Evolutionary conservation across 2,113 vertebrate genomes (phyloP).

Genomic region (Burhinus oedicnemus): DNA sequence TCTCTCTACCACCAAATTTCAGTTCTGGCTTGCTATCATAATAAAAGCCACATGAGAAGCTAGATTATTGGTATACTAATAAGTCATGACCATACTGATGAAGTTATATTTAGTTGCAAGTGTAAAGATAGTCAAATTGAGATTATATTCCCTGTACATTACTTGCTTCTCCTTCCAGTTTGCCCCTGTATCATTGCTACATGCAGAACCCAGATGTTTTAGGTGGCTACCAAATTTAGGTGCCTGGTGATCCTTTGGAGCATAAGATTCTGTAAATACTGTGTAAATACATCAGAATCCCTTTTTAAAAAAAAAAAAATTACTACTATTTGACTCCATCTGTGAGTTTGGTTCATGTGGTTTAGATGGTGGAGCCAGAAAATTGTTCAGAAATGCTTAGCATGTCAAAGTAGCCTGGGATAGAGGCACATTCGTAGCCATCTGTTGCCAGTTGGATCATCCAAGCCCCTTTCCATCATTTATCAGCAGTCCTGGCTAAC

Average conservation of each 20-base stretch:
- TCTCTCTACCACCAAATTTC: neutral
- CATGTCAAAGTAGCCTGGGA: neutral
- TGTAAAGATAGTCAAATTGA: neutral
- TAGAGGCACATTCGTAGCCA: neutral
- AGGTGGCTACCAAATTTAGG: neutral
- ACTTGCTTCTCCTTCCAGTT: neutral
- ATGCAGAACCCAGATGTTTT: neutral
- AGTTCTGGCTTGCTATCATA: neutral
- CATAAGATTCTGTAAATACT: neutral
- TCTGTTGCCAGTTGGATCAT: neutral
- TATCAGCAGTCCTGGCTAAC: too few species aligned
- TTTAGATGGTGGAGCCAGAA: neutral
- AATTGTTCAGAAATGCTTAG: neutral
- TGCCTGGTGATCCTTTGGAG: neutral
- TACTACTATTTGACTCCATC: neutral
- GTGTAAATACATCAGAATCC: neutral
- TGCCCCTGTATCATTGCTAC: neutral
- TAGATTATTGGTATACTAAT: neutral
- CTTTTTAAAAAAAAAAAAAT: neutral
- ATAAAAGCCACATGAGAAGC: neutral
- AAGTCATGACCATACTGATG: neutral
- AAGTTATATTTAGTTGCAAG: neutral
- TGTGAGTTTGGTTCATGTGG: rapidly evolving
- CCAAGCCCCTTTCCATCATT: too few species aligned
- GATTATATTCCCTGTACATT: neutral